Evolutionary conservation across 1,140 invertebrate genomes (phyloP).

Genomic region (Glomeris maerens): DNA sequence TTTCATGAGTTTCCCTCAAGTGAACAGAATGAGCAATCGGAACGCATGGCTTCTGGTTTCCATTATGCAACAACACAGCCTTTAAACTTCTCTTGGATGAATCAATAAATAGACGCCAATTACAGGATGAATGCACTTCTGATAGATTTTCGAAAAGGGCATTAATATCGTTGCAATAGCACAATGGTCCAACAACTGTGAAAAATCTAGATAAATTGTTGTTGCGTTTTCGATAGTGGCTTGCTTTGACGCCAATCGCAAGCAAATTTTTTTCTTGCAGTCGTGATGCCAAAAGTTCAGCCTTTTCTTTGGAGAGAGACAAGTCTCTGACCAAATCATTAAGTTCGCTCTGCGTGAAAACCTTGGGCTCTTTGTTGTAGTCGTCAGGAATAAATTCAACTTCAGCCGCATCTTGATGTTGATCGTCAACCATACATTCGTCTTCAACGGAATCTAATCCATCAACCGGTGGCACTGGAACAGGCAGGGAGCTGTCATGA

Average conservation of each 20-base stretch:
- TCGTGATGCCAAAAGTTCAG: constrained; percentile 10
- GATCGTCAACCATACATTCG: neutral
- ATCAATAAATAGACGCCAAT: constrained; percentile 26
- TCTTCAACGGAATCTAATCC: neutral
- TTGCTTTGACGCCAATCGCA: constrained; percentile 5
- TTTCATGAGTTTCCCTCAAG: constrained; percentile 10
- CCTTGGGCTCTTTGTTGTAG: neutral
- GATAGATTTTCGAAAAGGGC: neutral
- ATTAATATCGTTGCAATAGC: constrained; percentile 1
- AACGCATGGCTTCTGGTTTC: constrained; percentile 25
- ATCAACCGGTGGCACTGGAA: neutral
- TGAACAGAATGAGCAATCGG: constrained; percentile 19
- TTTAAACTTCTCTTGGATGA: constrained; percentile 25
- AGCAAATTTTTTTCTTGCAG: constrained; percentile 12
- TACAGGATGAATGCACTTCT: constrained; percentile 11
- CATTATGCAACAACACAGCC: constrained; percentile 26
- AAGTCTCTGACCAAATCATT: constrained; percentile 11
- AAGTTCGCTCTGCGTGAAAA: constrained; percentile 6
- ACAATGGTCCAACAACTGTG: constrained; percentile 4
- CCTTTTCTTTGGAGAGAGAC: constrained; percentile 6
- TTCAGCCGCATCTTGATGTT: neutral
- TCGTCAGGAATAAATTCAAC: neutral
- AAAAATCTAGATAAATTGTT: constrained; percentile 4
- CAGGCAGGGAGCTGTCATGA: neutral
- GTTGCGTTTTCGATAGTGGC: constrained; percentile 6